A percentile compares a stretch with the other conserved stretches of the same genome.
phyloP scores from a whole-genome alignment of 2,888 invertebrate species.

The Epistrophe eligans region DNA sequence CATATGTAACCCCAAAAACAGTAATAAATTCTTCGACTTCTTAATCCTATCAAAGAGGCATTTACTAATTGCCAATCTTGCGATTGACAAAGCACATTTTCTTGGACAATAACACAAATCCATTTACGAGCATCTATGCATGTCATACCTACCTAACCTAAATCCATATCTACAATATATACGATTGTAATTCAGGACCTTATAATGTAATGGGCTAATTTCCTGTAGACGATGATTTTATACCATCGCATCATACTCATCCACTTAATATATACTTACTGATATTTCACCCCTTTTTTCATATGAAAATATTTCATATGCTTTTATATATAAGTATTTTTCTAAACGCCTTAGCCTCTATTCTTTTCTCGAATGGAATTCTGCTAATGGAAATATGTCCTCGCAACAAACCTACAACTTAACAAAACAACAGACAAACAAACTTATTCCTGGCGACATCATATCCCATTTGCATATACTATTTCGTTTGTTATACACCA shows the following conservation, averaged over 20 bases:
- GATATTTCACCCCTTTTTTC: constrained; percentile 48
- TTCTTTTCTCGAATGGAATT: constrained; percentile 47
- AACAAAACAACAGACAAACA: constrained; percentile 75
- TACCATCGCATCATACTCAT: neutral
- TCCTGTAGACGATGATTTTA: constrained; percentile 29
- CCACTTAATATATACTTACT: neutral
- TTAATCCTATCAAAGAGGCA: constrained; percentile 43
- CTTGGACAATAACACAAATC: constrained; percentile 60
- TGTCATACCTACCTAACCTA: neutral
- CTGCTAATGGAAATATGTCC: constrained; percentile 73
- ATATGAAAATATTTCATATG: constrained; percentile 60
- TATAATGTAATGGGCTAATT: constrained; percentile 60
- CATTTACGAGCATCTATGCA: neutral
- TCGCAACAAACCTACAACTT: constrained; percentile 70
- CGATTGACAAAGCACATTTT: constrained; percentile 52
- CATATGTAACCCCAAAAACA: neutral
- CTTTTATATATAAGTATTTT: constrained; percentile 68
- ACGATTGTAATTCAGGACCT: constrained; percentile 37
- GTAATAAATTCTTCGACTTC: constrained; percentile 15
- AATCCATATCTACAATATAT: neutral
- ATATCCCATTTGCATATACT: constrained; percentile 73
- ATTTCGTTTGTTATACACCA: constrained; percentile 61
- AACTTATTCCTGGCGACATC: constrained; percentile 73
- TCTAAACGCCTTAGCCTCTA: constrained; percentile 57
- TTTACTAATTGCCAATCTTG: constrained; percentile 63